Percentiles rank a stretch among this genome's conserved stretches.
Conservation (phyloP, 2,888 invertebrate species). For the Griposia aprilina region DNA sequence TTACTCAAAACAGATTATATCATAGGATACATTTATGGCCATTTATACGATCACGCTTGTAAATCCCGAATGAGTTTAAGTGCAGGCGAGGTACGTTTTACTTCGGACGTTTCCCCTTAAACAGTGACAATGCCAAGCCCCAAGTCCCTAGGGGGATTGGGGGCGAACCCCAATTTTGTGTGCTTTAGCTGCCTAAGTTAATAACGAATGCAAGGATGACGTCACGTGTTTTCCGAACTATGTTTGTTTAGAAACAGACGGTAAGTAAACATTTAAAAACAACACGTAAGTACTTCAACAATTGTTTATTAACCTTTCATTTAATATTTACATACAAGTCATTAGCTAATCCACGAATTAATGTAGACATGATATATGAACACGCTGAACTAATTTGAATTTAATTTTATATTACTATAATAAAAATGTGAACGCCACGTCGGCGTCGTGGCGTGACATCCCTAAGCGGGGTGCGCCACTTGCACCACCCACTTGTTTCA, state of each 20-base stretch:
- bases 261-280: slow-evolving; percentile 34
- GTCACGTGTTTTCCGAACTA: slow-evolving; percentile 47
- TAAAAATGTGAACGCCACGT: slow-evolving; percentile 32
- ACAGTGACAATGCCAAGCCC: slow-evolving; percentile 35
- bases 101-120: slow-evolving; percentile 35
- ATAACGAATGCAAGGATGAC: slow-evolving; percentile 62
- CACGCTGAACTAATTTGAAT: slow-evolving; percentile 19
- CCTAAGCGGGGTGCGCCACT: slow-evolving; percentile 81
- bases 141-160: slow-evolving; percentile 47
- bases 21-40: slow-evolving; percentile 31
- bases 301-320: slow-evolving; percentile 31
- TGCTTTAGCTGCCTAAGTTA: slow-evolving; percentile 57
- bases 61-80: slow-evolving; percentile 36
- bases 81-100: slow-evolving; percentile 28
- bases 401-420: slow-evolving; percentile 12
- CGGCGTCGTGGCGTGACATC: slow-evolving; percentile 65
- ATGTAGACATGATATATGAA: background rate
- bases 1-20: slow-evolving; percentile 39
- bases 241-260: slow-evolving; percentile 31
- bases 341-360: background rate
- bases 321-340: slow-evolving; percentile 20
- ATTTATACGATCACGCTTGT: slow-evolving; percentile 42
- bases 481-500: slow-evolving; percentile 89
- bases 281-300: slow-evolving; percentile 10
- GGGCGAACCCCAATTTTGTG: slow-evolving; percentile 54